A percentile compares a stretch with the other conserved stretches of the same genome.
These are phyloP conservation scores for Metalampra italica DNA, from an alignment of 2,888 invertebrate genomes.

Conservation along the genomic window DNA sequence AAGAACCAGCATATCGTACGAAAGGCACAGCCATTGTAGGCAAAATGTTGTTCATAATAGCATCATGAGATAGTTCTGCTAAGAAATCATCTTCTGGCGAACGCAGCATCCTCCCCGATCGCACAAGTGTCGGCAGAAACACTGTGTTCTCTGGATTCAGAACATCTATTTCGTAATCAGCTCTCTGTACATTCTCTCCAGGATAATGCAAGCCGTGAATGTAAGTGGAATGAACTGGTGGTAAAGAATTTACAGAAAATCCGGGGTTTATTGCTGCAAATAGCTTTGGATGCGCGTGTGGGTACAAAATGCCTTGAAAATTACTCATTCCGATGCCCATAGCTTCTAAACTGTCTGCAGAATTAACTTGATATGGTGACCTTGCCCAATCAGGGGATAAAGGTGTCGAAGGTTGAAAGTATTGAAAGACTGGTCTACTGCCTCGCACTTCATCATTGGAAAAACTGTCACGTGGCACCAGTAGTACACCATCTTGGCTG, in stretches of 20 bases:
- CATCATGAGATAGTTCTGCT: conserved; percentile 44
- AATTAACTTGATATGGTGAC: background rate
- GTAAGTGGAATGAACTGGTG: conserved; percentile 29
- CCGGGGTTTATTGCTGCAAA: conserved; percentile 19
- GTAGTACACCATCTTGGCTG: too few species aligned
- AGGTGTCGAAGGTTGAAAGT: background rate
- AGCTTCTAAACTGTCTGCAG: background rate
- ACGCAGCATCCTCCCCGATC: conserved; percentile 23
- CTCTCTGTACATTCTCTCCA: conserved; percentile 1
- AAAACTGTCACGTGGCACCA: background rate
- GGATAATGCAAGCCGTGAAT: conserved; percentile 27
- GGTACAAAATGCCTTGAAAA: conserved; percentile 17
- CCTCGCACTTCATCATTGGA: background rate
- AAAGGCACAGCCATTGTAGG: conserved; percentile 58
- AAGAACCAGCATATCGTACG: conserved; percentile 22
- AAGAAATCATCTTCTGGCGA: conserved; percentile 38
- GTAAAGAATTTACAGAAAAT: conserved; percentile 23
- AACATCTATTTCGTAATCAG: conserved; percentile 6
- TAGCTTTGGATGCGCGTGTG: conserved; percentile 16
- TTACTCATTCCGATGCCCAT: background rate
- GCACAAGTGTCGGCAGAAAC: conserved; percentile 18
- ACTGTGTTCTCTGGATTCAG: conserved; percentile 13
- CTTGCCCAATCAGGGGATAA: background rate
- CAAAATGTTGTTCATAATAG: conserved; percentile 55
- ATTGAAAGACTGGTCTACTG: background rate